phyloP scores from a whole-genome alignment of 1,140 invertebrate species.

The Holcopasites calliopsidis region DNA sequence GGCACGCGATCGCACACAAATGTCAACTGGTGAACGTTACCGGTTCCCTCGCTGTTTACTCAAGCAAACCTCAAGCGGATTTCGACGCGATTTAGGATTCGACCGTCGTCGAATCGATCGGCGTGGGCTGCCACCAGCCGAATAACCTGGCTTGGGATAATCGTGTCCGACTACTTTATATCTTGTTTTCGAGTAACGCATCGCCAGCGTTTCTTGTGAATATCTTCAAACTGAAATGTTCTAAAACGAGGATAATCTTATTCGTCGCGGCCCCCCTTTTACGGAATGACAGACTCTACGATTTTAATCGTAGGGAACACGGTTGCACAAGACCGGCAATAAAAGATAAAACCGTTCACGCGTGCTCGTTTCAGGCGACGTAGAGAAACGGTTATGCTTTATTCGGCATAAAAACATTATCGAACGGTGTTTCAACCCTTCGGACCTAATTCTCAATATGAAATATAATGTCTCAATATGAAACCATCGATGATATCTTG shows the following conservation, averaged over 20 bases:
- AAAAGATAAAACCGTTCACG: neutral
- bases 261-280: neutral
- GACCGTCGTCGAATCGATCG: neutral
- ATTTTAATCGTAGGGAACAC: neutral
- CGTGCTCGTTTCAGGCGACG: no score
- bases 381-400: neutral
- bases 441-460: no score
- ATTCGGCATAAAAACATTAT: slow-evolving; percentile 7
- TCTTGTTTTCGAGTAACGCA: neutral
- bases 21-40: slow-evolving; percentile 3
- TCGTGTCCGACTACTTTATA: neutral
- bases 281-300: neutral
- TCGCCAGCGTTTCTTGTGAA: neutral
- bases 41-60: slow-evolving; percentile 3
- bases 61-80: neutral
- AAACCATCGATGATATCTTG: neutral
- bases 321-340: neutral
- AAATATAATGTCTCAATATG: no score
- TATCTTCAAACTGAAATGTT: neutral
- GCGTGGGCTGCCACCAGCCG: neutral
- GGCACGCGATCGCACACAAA: neutral
- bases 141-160: neutral
- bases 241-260: neutral
- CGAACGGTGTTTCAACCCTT: no score
- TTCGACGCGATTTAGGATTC: slow-evolving; percentile 23